phyloP scores from a whole-genome alignment of 2,797 vertebrate genomes.

The Rhinatrema bivittatum region DNA sequence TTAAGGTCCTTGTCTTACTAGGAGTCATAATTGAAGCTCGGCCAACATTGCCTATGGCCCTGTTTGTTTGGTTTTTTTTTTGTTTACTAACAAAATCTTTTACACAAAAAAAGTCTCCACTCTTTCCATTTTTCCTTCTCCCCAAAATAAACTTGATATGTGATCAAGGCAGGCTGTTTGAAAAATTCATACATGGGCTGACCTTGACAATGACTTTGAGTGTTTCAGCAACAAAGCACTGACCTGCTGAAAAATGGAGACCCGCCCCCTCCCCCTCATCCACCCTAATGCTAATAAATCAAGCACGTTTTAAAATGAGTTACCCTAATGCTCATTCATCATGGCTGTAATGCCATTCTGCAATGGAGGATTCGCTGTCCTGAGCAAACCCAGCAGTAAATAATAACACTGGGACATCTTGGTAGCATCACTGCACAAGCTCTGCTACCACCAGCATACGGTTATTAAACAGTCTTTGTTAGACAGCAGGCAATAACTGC shows the following conservation, averaged over 20 bases:
- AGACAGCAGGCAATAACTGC: conserved; percentile 65
- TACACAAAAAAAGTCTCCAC: conserved; percentile 62
- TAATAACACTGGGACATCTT: conserved; percentile 93
- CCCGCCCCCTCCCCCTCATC: too few species aligned
- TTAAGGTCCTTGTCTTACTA: conserved; percentile 99
- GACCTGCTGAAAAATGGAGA: conserved; percentile 99
- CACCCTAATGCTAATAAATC: conserved; percentile 95
- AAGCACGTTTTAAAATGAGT: conserved; percentile 99
- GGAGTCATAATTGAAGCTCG: conserved; percentile 98
- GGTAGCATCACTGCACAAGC: conserved; percentile 79
- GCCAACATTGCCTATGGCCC: conserved; percentile 93
- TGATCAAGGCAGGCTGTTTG: conserved; percentile 73
- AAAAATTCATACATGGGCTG: conserved; percentile 75
- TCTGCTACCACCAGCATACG: conserved; percentile 82
- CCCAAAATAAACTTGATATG: conserved; percentile 64
- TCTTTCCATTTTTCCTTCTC: conserved; percentile 57
- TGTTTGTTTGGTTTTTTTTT: conserved; percentile 36
- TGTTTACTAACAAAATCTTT: conserved; percentile 56
- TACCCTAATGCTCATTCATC: conserved; percentile 99
- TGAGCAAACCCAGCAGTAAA: conserved; percentile 98
- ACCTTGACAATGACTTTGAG: conserved; percentile 99
- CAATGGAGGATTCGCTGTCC: conserved; percentile 80
- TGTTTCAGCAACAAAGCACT: conserved; percentile 96
- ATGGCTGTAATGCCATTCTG: conserved; percentile 97
- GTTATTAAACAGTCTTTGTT: conserved; percentile 93